Base-by-base conservation (phyloP, 2,797 vertebrate genomes). In the Anabas testudineus region DNA sequence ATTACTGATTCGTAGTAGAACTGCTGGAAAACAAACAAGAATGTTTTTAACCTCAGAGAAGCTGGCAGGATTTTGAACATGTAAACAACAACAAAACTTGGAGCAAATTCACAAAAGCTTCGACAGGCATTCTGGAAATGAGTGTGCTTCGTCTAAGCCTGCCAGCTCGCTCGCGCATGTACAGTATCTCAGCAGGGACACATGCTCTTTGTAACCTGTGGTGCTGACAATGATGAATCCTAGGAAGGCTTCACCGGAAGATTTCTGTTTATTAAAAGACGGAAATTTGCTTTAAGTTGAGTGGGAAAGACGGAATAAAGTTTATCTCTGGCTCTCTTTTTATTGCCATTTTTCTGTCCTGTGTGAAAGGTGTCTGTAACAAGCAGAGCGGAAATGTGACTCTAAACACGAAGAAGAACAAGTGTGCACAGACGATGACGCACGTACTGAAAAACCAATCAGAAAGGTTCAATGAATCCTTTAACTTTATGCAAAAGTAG, bases 241-340 rank as follows among this genome's bases (percentile, higher is more conserved):
- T 7, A 59, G 41, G 52, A 21, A 7, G 1, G 52, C 39, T n/a
- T 69, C 80, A 37, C 70, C 54, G 78, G 83, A 87, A 87, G 76
- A 76, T 13, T n/a, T 77, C 55, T 82, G 89, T 92, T 92, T 90
- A 88, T 81, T 7, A 64, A 83, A 87, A 85, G 63, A 74, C 26
- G 71, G 87, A 90, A 81, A 85, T 85, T 64, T 82, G 56, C 52
- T 68, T 69, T 5, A 82, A 84, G 86, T 79, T 54, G 64, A 82
- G 75, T 36, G 2, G 67, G 64, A 68, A 70, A 26, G 82, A 81
- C 87, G 85, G 75, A 78, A 73, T 67, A 49, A 55, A 72, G 89
- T 92, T 83, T 74, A 88, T 88, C 73, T 85, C 85, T 63, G 81
- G 74, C 51, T 78, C 55, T 73, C 67, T 67, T 83, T 89, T 75